These are phyloP conservation scores for Sesamia nonagrioides DNA, from an alignment of 1,140 invertebrate species.

Conservation along the genomic window DNA sequence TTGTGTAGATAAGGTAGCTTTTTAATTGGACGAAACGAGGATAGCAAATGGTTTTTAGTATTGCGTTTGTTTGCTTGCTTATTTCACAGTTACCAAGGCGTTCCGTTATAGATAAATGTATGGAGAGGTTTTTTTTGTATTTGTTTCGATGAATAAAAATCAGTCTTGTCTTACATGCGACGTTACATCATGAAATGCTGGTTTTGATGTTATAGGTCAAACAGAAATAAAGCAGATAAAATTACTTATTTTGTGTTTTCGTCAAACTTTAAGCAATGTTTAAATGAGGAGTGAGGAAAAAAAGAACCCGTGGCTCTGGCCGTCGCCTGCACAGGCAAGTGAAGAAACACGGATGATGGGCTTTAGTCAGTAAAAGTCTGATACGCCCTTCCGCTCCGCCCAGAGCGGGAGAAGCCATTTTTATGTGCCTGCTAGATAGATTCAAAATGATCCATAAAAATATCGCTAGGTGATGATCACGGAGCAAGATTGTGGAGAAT, in stretches of 20 bases:
- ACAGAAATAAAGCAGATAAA: slow-evolving; percentile 4
- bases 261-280: background rate
- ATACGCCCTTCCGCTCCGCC: too few relatives aligned
- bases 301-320: too few relatives aligned
- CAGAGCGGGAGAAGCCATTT: too few relatives aligned
- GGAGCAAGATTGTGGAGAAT: too few relatives aligned
- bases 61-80: slow-evolving; percentile 53
- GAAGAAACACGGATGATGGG: too few relatives aligned
- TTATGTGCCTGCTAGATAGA: too few relatives aligned
- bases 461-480: too few relatives aligned
- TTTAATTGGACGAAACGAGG: slow-evolving; percentile 18
- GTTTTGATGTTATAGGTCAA: slow-evolving; percentile 32
- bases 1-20: slow-evolving; percentile 25
- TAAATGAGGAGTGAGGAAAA: too few relatives aligned
- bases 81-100: slow-evolving; percentile 50
- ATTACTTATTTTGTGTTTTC: slow-evolving; percentile 5
- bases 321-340: too few relatives aligned
- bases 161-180: background rate
- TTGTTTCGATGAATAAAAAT: background rate
- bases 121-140: slow-evolving; percentile 14
- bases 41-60: slow-evolving; percentile 46
- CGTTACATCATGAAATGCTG: slow-evolving; percentile 11
- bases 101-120: slow-evolving; percentile 46
- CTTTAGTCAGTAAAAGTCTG: too few relatives aligned
- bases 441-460: too few relatives aligned